Evolutionary conservation across 2,113 vertebrate genomes (phyloP).

Genomic region (Phylloscopus trochiloides): DNA sequence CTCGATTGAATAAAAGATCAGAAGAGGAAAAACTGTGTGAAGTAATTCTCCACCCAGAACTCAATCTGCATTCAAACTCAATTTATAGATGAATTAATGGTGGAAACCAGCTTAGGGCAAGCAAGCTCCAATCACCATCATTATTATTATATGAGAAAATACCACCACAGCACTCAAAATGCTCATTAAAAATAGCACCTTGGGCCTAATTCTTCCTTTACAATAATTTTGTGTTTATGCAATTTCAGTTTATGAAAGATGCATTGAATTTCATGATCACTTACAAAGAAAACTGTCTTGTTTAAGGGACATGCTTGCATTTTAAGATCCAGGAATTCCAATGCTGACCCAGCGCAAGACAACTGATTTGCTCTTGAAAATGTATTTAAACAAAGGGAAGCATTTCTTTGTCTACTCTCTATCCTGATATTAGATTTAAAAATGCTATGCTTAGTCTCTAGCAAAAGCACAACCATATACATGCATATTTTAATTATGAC

Average conservation of each 20-base stretch:
- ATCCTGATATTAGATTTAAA: background rate
- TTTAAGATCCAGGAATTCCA: background rate
- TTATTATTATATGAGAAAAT: background rate
- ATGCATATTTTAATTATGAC: background rate
- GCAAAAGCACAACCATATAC: background rate
- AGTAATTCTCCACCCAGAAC: background rate
- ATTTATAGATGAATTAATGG: background rate
- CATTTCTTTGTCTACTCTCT: background rate
- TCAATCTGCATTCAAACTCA: constrained; percentile 1
- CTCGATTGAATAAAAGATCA: constrained; percentile 26
- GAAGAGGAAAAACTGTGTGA: background rate
- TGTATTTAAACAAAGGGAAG: background rate
- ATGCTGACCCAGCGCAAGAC: background rate
- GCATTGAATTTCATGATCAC: background rate
- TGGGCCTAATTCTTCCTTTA: background rate
- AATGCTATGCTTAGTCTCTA: background rate
- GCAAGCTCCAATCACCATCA: background rate
- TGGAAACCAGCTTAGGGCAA: background rate
- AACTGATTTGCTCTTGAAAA: background rate
- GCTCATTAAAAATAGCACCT: background rate
- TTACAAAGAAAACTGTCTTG: background rate
- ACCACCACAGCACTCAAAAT: background rate
- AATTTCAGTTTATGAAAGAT: background rate
- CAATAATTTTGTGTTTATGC: background rate
- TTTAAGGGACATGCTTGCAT: background rate